Evolutionary conservation across 1,140 invertebrate genomes (phyloP).

Genomic region (Trichonephila clavata): DNA sequence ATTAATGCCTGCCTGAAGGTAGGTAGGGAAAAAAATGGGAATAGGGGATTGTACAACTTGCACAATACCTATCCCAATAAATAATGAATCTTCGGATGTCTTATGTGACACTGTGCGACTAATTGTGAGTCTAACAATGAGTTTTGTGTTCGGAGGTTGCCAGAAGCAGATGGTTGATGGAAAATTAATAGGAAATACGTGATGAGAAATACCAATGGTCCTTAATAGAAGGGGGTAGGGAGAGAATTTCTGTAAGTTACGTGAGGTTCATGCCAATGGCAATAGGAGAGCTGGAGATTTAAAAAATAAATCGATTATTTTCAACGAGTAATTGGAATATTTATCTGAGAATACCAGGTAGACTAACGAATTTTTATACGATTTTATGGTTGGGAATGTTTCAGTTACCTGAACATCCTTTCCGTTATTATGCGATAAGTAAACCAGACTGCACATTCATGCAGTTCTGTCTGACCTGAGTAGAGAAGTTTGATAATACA

Average conservation of each 20-base stretch:
- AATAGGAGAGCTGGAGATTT: background rate
- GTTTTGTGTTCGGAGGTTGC: conserved; percentile 40
- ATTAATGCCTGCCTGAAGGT: conserved; percentile 3
- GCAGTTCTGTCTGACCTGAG: no score
- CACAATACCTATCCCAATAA: background rate
- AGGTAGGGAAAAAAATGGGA: background rate
- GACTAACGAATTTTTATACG: background rate
- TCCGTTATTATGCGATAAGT: no score
- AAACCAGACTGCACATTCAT: no score
- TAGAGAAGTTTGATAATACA: no score
- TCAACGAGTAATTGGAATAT: conserved; percentile 20
- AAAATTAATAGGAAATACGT: conserved; percentile 53
- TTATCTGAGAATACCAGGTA: conserved; percentile 3
- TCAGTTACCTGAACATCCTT: no score
- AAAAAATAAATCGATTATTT: conserved; percentile 50
- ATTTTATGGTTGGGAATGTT: no score
- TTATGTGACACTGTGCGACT: conserved; percentile 35
- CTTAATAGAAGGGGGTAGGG: conserved; percentile 11
- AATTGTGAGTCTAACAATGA: conserved; percentile 62
- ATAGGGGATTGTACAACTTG: background rate
- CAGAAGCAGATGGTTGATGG: conserved; percentile 16
- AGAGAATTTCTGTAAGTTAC: background rate
- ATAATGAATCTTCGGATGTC: conserved; percentile 31
- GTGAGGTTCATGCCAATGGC: background rate
- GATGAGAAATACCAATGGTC: conserved; percentile 6